Percentiles rank a stretch among this genome's conserved stretches.
Conservation (phyloP, 2,113 vertebrate genomes). For the Ceuthmochares aereus region DNA sequence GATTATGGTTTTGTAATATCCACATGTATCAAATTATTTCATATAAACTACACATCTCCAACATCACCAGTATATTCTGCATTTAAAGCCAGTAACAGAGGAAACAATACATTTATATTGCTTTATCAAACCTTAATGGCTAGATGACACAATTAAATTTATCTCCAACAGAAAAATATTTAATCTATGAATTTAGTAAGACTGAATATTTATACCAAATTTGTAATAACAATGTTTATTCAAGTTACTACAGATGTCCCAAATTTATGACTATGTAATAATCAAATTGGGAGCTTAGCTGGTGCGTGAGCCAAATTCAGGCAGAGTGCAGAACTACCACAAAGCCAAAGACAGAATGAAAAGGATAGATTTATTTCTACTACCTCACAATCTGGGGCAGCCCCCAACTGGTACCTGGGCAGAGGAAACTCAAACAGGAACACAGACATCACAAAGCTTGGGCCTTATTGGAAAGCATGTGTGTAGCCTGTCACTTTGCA, state of each 20-base stretch:
- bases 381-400: no score
- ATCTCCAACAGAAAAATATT: neutral
- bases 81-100: neutral
- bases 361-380: no score
- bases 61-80: neutral
- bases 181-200: neutral
- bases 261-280: neutral
- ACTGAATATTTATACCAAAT: neutral
- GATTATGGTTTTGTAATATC: neutral
- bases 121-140: neutral
- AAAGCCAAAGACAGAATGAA: no score
- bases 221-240: neutral
- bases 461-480: no score
- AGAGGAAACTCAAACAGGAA: no score
- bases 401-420: no score
- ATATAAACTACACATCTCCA: neutral
- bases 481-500: no score
- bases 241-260: neutral
- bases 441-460: no score
- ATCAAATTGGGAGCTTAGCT: neutral
- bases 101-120: neutral
- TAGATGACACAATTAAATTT: neutral
- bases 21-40: neutral
- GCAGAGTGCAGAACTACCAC: no score
- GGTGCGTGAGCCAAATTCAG: neutral